Conservation (phyloP, 2,888 invertebrate genomes). For the Odontothrips loti region DNA sequence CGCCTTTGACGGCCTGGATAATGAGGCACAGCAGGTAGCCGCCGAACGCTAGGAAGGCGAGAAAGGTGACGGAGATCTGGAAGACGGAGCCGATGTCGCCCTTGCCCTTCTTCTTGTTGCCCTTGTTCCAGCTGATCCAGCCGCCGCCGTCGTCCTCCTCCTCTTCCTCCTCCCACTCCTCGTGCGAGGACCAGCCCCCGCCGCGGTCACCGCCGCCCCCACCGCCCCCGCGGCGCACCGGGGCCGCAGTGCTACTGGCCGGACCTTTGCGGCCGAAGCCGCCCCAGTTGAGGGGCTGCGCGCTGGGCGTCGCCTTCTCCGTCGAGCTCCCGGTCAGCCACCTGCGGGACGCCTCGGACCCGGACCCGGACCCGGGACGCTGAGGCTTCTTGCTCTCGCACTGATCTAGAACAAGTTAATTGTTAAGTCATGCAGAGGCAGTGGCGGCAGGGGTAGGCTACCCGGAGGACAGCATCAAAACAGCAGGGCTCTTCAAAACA, state of each 20-base stretch:
- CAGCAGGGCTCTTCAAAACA: no score
- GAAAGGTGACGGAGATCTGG: constrained; percentile 69
- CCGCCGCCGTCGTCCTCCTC: constrained; percentile 52
- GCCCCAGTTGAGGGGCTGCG: constrained; percentile 16
- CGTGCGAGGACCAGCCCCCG: background rate
- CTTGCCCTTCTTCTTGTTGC: constrained; percentile 33
- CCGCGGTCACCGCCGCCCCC: constrained; percentile 23
- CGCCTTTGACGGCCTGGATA: constrained; percentile 67
- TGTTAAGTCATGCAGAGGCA: no score
- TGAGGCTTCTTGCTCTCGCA: constrained; percentile 28
- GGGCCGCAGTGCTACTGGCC: background rate
- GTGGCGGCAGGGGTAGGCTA: no score
- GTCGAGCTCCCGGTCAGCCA: constrained; percentile 31
- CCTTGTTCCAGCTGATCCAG: constrained; percentile 51
- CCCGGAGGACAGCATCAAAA: no score
- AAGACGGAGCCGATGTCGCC: constrained; percentile 70
- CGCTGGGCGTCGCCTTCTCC: constrained; percentile 40
- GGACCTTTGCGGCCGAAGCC: background rate
- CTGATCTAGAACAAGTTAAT: constrained; percentile 33
- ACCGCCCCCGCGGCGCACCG: constrained; percentile 25
- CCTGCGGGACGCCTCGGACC: constrained; percentile 12
- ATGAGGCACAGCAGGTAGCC: constrained; percentile 75
- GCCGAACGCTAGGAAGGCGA: constrained; percentile 79
- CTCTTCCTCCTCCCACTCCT: constrained; percentile 37
- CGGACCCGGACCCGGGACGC: background rate